phyloP scores from a whole-genome alignment of 2,888 invertebrate genomes.

The Eledone cirrhosa region DNA sequence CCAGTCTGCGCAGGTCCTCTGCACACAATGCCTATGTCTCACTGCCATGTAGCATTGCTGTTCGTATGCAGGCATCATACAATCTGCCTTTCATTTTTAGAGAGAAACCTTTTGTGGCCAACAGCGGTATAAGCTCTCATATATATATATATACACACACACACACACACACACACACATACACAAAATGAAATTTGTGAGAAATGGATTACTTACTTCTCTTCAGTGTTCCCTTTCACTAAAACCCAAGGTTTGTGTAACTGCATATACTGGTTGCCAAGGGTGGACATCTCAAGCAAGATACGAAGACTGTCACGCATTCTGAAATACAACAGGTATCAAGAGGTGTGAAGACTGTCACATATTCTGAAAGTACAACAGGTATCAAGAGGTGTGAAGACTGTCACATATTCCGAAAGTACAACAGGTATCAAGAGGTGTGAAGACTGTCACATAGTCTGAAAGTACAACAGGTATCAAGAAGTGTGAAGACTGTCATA shows the following conservation, averaged over 20 bases:
- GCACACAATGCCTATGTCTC: no score
- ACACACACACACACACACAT: no score
- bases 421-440: constrained; percentile 67
- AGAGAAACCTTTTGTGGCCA: no score
- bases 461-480: background rate
- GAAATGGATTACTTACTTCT: constrained; percentile 71
- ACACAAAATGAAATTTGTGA: no score
- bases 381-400: constrained; percentile 73
- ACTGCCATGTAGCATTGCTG: no score
- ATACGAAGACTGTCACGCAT: constrained; percentile 86
- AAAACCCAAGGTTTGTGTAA: constrained; percentile 92
- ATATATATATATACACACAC: no score
- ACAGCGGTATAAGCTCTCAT: no score
- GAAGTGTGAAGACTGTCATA: constrained; percentile 82
- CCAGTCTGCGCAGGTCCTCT: no score
- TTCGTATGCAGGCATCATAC: no score
- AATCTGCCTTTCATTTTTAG: no score
- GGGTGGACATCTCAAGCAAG: constrained; percentile 85
- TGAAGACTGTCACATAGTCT: constrained; percentile 83
- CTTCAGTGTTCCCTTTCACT: constrained; percentile 79
- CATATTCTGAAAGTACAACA: background rate
- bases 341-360: background rate
- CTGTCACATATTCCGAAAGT: constrained; percentile 78
- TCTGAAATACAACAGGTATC: constrained; percentile 37
- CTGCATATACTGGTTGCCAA: constrained; percentile 98